Conservation (phyloP, 2,888 invertebrate genomes). For the Caenorhabditis sp. region DNA sequence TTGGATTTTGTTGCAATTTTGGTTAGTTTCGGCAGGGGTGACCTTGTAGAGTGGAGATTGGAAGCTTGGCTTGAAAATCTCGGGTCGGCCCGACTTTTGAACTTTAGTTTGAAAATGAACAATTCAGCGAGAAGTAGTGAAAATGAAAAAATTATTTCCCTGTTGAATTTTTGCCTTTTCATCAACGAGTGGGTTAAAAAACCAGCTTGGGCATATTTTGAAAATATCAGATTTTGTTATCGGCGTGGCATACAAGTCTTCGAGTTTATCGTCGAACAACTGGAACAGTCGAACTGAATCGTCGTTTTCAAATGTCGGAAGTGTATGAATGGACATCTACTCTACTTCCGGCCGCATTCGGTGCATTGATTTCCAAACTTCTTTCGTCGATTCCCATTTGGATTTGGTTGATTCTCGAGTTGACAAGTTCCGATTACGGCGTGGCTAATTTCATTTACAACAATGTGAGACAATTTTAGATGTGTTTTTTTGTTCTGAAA, state of each 20-base stretch:
- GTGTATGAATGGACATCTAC: conserved; percentile 27
- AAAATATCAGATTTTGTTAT: conserved; percentile 20
- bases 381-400: conserved; percentile 28
- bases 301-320: conserved; percentile 36
- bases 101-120: no score
- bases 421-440: conserved; percentile 30
- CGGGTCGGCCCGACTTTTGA: no score
- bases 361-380: conserved; percentile 18
- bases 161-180: no score
- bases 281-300: conserved; percentile 9
- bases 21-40: no score
- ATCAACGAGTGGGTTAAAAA: no score
- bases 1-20: conserved; percentile 24
- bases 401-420: conserved; percentile 22
- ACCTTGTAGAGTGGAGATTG: no score
- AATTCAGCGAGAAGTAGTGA: no score
- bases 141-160: no score
- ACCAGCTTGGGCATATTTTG: no score
- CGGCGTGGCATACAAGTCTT: conserved; percentile 17
- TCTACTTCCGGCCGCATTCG: conserved; percentile 20
- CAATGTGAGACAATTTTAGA: conserved; percentile 13
- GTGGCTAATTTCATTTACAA: conserved; percentile 32
- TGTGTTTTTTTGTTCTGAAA: not conserved
- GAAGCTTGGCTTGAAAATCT: no score
- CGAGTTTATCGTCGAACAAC: conserved; percentile 14